Evolutionary conservation across 2,797 vertebrate species (phyloP).

Genomic region (Leptatherina wallacei): DNA sequence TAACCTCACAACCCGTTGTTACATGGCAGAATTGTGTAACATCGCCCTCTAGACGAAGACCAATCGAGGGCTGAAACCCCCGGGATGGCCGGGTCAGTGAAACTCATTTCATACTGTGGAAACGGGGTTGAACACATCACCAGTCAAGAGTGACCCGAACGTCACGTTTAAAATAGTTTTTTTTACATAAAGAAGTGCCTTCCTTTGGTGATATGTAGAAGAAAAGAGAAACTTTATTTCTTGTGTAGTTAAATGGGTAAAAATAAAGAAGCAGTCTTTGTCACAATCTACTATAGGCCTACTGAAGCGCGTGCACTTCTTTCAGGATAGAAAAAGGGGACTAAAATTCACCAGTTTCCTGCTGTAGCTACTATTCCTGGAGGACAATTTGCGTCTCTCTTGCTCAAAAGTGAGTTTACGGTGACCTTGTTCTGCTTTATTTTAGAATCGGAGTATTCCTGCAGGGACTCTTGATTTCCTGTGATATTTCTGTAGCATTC

Average conservation of each 20-base stretch:
- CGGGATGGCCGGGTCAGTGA: constrained; percentile 22
- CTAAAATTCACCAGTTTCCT: constrained; percentile 1
- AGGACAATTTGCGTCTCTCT: constrained; percentile 14
- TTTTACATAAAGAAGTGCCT: constrained; percentile 4
- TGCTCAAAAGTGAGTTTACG: constrained; percentile 15
- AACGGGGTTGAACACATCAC: constrained; percentile 44
- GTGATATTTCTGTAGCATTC: constrained; percentile 31
- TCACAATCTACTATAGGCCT: background rate
- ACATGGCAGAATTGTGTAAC: constrained; percentile 34
- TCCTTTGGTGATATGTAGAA: constrained; percentile 20
- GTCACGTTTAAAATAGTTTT: constrained; percentile 42
- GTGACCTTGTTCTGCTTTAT: constrained; percentile 44
- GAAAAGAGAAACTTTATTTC: background rate
- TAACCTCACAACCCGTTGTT: constrained; percentile 50
- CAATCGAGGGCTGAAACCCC: constrained; percentile 21
- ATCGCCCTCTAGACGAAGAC: constrained; percentile 31
- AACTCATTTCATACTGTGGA: constrained; percentile 53
- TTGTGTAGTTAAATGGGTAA: constrained; percentile 3
- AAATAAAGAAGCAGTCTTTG: background rate
- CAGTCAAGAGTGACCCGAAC: constrained; percentile 12
- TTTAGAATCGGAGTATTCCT: constrained; percentile 31
- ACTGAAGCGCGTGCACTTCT: background rate
- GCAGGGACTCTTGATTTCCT: constrained; percentile 20
- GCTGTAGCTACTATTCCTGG: constrained; percentile 8
- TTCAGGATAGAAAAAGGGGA: constrained; percentile 1